phyloP scores from a whole-genome alignment of 2,888 invertebrate species.

The Thymelicus lineola region DNA sequence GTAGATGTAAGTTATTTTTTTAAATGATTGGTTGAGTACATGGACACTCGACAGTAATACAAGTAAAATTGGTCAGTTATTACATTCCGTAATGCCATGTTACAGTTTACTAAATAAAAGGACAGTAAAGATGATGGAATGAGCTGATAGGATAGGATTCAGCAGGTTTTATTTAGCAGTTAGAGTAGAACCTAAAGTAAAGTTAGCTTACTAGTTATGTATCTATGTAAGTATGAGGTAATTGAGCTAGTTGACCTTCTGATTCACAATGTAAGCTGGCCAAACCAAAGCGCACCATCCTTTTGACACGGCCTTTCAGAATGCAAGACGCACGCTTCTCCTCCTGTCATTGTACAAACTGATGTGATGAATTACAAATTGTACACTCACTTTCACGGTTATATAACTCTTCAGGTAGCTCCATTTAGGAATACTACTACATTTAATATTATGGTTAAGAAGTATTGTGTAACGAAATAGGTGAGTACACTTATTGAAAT shows the following conservation, averaged over 20 bases:
- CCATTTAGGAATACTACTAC: conserved; percentile 18
- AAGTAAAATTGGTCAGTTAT: no score
- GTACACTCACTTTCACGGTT: conserved; percentile 78
- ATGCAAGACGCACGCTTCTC: conserved; percentile 63
- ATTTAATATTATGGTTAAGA: conserved; percentile 11
- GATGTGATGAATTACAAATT: conserved; percentile 74
- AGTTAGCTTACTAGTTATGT: no score
- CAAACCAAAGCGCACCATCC: conserved; percentile 33
- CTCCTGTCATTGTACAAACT: conserved; percentile 55
- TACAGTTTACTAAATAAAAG: no score
- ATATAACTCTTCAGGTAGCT: conserved; percentile 52
- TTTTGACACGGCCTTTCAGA: conserved; percentile 43
- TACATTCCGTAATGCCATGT: no score
- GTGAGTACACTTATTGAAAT: neutral
- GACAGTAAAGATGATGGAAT: no score
- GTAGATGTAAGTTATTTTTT: no score
- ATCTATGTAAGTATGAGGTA: neutral
- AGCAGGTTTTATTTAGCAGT: no score
- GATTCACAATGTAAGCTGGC: neutral
- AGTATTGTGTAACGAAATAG: neutral
- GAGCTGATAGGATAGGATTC: no score
- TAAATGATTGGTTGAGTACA: no score
- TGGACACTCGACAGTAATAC: no score
- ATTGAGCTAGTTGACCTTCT: neutral
- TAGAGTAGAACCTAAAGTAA: no score